phyloP scores from a whole-genome alignment of 2,113 vertebrate genomes.

The Morone chrysops region DNA sequence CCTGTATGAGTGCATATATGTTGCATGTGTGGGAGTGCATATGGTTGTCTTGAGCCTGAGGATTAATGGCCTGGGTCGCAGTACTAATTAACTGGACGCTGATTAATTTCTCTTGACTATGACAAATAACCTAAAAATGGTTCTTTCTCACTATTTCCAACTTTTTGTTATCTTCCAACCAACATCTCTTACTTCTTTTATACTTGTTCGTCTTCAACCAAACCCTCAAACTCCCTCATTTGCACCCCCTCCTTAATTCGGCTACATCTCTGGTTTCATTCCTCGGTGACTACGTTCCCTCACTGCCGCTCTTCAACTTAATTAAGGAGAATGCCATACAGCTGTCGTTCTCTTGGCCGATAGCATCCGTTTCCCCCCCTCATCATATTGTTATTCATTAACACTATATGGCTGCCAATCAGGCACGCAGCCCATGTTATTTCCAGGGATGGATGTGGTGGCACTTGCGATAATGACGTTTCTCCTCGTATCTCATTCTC shows the following conservation, averaged over 20 bases:
- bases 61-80: conserved; percentile 66
- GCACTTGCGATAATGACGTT: conserved; percentile 71
- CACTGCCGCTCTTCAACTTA: conserved; percentile 73
- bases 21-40: conserved; percentile 27
- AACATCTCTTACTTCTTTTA: conserved; percentile 19
- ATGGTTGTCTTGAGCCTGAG: conserved; percentile 48
- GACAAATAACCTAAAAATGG: conserved; percentile 47
- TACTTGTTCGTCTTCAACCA: conserved; percentile 24
- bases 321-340: conserved; percentile 77
- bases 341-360: conserved; percentile 74
- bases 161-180: conserved; percentile 27
- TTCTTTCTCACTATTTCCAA: conserved; percentile 39
- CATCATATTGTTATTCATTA: conserved; percentile 81
- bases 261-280: conserved; percentile 54
- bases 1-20: conserved; percentile 30
- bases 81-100: conserved; percentile 71
- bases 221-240: conserved; percentile 16
- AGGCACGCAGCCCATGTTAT: conserved; percentile 73
- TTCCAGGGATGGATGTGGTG: conserved; percentile 69
- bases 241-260: conserved; percentile 27
- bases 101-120: conserved; percentile 72
- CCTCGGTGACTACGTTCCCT: conserved; percentile 49
- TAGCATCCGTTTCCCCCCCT: conserved; percentile 22
- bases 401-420: conserved; percentile 75
- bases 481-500: conserved; percentile 70